These are phyloP conservation scores for Nomada ferruginata DNA, from an alignment of 2,888 invertebrate genomes.

Conservation along the genomic window DNA sequence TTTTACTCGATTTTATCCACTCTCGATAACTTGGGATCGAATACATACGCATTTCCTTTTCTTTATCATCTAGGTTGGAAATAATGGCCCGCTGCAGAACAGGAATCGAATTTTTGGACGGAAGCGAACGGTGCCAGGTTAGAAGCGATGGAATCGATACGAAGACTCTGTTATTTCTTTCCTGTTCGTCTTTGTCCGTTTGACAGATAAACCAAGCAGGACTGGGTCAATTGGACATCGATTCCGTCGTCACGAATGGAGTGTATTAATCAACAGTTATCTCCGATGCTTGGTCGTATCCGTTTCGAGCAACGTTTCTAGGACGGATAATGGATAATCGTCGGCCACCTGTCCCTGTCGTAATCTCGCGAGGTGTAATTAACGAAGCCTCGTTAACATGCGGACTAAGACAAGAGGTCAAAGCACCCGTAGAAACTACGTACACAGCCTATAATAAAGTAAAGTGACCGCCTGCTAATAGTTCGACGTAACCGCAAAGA, in stretches of 20 bases:
- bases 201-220: background rate
- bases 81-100: background rate
- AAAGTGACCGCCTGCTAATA: constrained; percentile 25
- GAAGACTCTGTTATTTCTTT: background rate
- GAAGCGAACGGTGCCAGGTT: constrained; percentile 1
- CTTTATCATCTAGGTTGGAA: too few species aligned
- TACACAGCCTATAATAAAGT: constrained; percentile 49
- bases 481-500: constrained; percentile 34
- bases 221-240: constrained; percentile 38
- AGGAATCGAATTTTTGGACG: background rate
- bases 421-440: constrained; percentile 68
- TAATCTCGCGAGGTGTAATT: constrained; percentile 76
- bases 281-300: constrained; percentile 56
- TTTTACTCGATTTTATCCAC: too few species aligned
- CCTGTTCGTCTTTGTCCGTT: background rate
- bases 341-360: constrained; percentile 77
- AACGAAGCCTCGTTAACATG: constrained; percentile 73
- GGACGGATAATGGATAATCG: constrained; percentile 72
- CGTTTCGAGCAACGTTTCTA: constrained; percentile 60
- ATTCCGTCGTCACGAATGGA: constrained; percentile 46
- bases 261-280: constrained; percentile 71
- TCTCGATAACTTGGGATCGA: too few species aligned
- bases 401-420: constrained; percentile 65
- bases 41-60: too few species aligned
- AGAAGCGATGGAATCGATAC: background rate